phyloP scores from a whole-genome alignment of 2,797 vertebrate species.

The Lacerta agilis region DNA sequence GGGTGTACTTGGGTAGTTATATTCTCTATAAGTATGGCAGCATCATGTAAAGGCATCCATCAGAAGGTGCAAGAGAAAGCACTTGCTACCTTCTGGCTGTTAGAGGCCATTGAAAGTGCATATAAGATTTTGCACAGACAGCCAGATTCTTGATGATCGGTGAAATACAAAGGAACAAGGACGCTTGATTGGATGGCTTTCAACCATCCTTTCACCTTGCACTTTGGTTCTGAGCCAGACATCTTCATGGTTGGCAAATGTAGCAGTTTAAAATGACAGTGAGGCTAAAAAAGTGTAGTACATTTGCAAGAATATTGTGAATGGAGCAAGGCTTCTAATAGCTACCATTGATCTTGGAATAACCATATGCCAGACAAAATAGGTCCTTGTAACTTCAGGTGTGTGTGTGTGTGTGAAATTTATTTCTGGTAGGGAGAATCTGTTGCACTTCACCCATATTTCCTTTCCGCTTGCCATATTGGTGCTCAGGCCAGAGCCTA shows the following conservation, averaged over 20 bases:
- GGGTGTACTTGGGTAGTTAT: not conserved
- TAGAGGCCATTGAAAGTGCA: not conserved
- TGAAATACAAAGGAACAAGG: not conserved
- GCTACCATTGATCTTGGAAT: not conserved
- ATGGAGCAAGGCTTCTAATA: not conserved
- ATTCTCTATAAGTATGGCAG: not conserved
- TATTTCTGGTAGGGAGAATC: not conserved
- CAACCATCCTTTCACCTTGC: slow-evolving; percentile 12
- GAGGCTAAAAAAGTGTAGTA: not conserved
- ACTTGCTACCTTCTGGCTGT: not conserved
- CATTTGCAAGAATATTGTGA: not conserved
- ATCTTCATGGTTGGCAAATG: slow-evolving; percentile 18
- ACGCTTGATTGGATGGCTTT: not conserved
- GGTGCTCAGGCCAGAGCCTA: not conserved
- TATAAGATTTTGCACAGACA: not conserved
- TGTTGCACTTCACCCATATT: not conserved
- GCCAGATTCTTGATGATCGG: not conserved
- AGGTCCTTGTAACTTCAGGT: not conserved
- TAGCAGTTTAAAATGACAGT: not conserved
- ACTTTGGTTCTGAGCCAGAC: slow-evolving; percentile 4
- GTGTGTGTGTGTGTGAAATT: not conserved
- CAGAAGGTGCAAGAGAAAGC: not conserved
- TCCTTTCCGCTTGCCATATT: not conserved
- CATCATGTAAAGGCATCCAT: not conserved
- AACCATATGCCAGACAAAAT: not conserved